These are phyloP conservation scores for Azemiops feae DNA, from an alignment of 2,113 vertebrate genomes.

Conservation along the genomic window DNA sequence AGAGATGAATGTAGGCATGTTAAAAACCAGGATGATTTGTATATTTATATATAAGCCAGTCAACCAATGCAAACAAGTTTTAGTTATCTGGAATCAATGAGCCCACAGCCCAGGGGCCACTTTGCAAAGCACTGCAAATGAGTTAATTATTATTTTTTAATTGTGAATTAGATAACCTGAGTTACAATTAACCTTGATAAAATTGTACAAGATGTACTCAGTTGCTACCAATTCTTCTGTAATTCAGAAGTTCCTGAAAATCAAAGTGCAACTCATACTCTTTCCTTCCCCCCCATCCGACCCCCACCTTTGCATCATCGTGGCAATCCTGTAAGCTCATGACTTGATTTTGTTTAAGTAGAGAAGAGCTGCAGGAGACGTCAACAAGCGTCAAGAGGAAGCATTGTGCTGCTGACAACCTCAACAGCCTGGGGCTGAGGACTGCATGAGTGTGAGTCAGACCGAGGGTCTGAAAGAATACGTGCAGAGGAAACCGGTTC, in stretches of 20 bases:
- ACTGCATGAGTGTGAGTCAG: constrained; percentile 10
- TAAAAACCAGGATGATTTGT: neutral
- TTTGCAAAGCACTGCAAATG: neutral
- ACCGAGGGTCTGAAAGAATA: neutral
- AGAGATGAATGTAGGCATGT: neutral
- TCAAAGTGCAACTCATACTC: neutral
- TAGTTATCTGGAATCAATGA: neutral
- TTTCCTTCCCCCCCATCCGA: neutral
- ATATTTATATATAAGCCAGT: neutral
- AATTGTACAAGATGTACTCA: neutral
- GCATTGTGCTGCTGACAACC: constrained; percentile 28
- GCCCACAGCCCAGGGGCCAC: neutral
- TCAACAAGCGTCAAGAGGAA: constrained; percentile 13
- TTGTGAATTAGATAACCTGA: neutral
- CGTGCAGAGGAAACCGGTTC: neutral
- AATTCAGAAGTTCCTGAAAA: neutral
- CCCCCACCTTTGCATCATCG: neutral
- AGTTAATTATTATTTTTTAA: too few species aligned
- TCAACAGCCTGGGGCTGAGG: neutral
- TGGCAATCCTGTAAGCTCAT: neutral
- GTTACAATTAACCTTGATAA: neutral
- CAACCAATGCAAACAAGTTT: neutral
- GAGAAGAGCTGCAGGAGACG: neutral
- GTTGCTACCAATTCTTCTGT: neutral
- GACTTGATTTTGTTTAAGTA: neutral